Base-by-base conservation (phyloP, 2,797 vertebrate genomes). In the Chiloscyllium punctatum region DNA sequence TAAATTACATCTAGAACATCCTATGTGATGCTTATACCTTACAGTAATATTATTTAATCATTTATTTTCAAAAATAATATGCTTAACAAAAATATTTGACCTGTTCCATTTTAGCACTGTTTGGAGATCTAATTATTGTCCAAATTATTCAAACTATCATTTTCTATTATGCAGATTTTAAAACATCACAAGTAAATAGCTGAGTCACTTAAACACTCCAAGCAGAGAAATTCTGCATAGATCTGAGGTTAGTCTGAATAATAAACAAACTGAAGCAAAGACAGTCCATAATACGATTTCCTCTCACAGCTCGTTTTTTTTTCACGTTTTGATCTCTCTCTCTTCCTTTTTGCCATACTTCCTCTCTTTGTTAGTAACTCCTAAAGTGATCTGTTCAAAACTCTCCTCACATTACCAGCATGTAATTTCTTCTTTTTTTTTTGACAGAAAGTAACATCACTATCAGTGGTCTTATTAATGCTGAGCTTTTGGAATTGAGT, bases 1-100 rank as follows among this genome's bases (percentile, higher is more conserved):
- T n/a, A 69, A 69, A 92, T 68, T 69, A 68, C 62, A 90, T n/a
- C 79, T 33, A 79, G n/a, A 21, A 37, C 21, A 21, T 82, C 37
- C 37, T 33, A 5, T 23, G 2, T 37, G 37, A 92, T 92, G 57
- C 5, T 68, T 37, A 92, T 69, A 69, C 62, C 62, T 16, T 42
- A 25, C 90, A 69, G n/a, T 9, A 69, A 92, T 69, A 25, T 92
- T 92, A 92, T 92, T 92, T 69, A 92, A 92, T 33, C 90, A 23
- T 42, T 69, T 25, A 33, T 33, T 66, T 51, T 69, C 42, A 37
- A n/a, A 92, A 92, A 42, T 69, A 37, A 92, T 37, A 68, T 68
- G 33, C 33, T 68, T 66, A 69, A 69, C 68, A 5, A 48, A 42
- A 18, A 42, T 13, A 69, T 90, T 42, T 42, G 66, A 25, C n/a